Base-by-base conservation (phyloP, 2,888 invertebrate species). In the Coecobrya sp. region DNA sequence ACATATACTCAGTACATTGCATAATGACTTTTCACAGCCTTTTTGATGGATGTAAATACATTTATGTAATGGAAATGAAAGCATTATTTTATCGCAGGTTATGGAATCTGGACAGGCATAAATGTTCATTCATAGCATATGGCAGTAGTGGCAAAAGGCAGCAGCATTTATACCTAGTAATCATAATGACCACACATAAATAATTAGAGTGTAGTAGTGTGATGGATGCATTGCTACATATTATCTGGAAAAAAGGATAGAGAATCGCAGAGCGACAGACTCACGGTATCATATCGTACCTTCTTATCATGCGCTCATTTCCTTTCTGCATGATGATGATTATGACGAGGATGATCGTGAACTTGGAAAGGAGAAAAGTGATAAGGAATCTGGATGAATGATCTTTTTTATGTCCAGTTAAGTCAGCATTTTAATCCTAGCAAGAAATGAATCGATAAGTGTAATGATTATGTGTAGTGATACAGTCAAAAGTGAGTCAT, bases 351-450 rank as follows among this genome's bases (percentile, higher is more conserved):
- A 79, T 59, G 42, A 11, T 49, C 49, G 49, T 79, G 76, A 79
- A 79, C 49, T 49, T 79, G 45, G 45, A 25, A 11, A 68, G 19
- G 16, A 22, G 27, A 30, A 49, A 79, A 79, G 27, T 52, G 76
- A 79, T 79, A 79, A 79, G 42, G 13, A 49, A 79, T 79, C 76
- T 45, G 13, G 30, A 79, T 25, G 19, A 70, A 65, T 52, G 65
- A 89, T 89, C 89, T 88, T 70, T 85, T 89, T 89, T 82, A 89
- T 89, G 89, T 89, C 89, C 82, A 82, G 89, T 89, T 81, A 89
- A 89, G 82, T 89, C 89, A 89, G 89, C 82, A 55, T 89, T 89
- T 82, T 89, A 89, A 89, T 89, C 82, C 89, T 55, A 82, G 10
- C 3, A 10, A 49, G 19, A 45, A 79, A 22, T 49, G 76, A 79